Conservation (phyloP, 2,797 vertebrate species). For the Philypnodon macrostomus region DNA sequence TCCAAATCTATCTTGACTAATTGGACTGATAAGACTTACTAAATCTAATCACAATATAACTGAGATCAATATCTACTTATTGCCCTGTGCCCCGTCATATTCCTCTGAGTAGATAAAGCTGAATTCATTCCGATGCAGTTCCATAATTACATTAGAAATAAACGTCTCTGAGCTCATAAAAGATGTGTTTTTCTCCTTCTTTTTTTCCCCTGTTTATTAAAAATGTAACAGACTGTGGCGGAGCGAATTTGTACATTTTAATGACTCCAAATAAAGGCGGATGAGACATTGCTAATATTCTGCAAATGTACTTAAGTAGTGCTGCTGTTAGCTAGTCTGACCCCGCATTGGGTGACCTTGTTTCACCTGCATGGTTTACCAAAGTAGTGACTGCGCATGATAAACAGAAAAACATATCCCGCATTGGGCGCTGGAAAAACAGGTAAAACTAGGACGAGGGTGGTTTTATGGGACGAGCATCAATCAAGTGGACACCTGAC, state of each 20-base stretch:
- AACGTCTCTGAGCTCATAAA: conserved; percentile 31
- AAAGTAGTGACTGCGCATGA: neutral
- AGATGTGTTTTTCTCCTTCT: conserved; percentile 14
- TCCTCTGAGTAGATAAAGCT: conserved; percentile 7
- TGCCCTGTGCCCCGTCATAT: conserved; percentile 14
- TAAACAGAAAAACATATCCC: neutral
- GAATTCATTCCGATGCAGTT: conserved; percentile 20
- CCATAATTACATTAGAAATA: conserved; percentile 34
- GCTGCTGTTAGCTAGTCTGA: conserved; percentile 1
- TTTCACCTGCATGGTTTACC: neutral
- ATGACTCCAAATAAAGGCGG: conserved; percentile 12
- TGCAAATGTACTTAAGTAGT: conserved; percentile 15
- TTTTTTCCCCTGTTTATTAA: conserved; percentile 35
- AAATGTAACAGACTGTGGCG: conserved; percentile 35
- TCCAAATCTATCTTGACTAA: conserved; percentile 6
- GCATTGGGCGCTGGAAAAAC: conserved; percentile 24
- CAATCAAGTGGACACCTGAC: conserved; percentile 59
- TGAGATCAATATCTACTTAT: conserved; percentile 23
- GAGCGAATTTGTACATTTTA: conserved; percentile 21
- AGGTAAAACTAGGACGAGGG: conserved; percentile 21
- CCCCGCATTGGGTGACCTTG: conserved; percentile 3
- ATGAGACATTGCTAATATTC: conserved; percentile 15
- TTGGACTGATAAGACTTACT: conserved; percentile 21
- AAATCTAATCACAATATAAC: conserved; percentile 4
- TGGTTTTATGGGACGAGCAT: conserved; percentile 37